Conservation (phyloP, 2,113 vertebrate species). For the Thryonomys swinderianus region DNA sequence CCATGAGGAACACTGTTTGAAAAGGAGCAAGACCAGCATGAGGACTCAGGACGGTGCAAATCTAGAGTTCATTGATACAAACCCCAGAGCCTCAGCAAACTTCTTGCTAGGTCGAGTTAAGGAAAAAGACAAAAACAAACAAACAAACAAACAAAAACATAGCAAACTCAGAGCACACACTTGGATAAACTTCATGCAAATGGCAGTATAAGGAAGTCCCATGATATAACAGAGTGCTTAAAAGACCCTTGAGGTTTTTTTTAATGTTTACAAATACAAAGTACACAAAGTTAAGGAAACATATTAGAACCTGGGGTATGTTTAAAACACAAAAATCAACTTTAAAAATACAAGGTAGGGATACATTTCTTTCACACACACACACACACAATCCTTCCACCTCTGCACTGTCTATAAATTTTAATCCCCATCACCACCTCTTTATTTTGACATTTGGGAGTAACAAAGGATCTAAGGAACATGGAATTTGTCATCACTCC, state of each 20-base stretch:
- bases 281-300: background rate
- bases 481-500: background rate
- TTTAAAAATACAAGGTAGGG: background rate
- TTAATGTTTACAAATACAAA: background rate
- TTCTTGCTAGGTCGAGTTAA: background rate
- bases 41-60: background rate
- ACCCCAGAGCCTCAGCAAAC: background rate
- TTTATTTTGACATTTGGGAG: background rate
- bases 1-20: background rate
- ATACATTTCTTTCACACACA: background rate
- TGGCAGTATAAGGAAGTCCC: background rate
- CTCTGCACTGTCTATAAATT: background rate
- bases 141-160: no score
- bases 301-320: background rate
- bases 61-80: background rate
- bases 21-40: background rate
- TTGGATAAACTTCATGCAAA: background rate
- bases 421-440: background rate
- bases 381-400: fast-evolving
- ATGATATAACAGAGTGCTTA: background rate
- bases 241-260: background rate
- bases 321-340: background rate
- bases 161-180: background rate
- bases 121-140: background rate
- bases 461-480: background rate